phyloP scores from a whole-genome alignment of 2,888 invertebrate species.

The Pollenia angustigena region DNA sequence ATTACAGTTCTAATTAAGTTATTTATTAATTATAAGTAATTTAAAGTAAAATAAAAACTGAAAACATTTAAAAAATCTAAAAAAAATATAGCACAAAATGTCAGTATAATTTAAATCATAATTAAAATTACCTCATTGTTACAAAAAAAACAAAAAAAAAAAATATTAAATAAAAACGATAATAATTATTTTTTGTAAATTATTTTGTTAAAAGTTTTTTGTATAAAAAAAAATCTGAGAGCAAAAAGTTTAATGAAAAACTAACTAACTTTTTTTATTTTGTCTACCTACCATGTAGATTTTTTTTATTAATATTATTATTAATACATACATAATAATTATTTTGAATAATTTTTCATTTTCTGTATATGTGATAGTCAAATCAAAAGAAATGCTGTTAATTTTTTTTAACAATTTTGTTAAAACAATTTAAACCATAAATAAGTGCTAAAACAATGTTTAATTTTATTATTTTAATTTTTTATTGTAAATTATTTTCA shows the following conservation, averaged over 20 bases:
- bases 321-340: slow-evolving; percentile 34
- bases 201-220: slow-evolving; percentile 49
- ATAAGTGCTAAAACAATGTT: background rate
- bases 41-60: background rate
- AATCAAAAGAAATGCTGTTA: slow-evolving; percentile 45
- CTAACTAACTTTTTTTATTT: slow-evolving; percentile 12
- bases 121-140: slow-evolving; percentile 68
- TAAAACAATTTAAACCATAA: slow-evolving; percentile 22
- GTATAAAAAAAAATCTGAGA: slow-evolving; percentile 27
- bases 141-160: slow-evolving; percentile 37
- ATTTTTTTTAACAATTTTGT: slow-evolving; percentile 19
- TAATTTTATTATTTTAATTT: slow-evolving; percentile 16
- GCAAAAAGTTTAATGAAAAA: slow-evolving; percentile 21
- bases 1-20: slow-evolving; percentile 59
- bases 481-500: background rate
- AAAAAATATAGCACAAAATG: slow-evolving; percentile 41
- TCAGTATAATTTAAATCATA: slow-evolving; percentile 50
- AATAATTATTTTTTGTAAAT: slow-evolving; percentile 47
- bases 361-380: slow-evolving; percentile 63
- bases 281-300: slow-evolving; percentile 68
- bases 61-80: background rate
- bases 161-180: slow-evolving; percentile 2
- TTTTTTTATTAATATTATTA: slow-evolving; percentile 6
- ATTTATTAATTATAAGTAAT: slow-evolving; percentile 58
- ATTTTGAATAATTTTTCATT: slow-evolving; percentile 25